These are phyloP conservation scores for Oreochromis spilurus DNA, from an alignment of 2,113 vertebrate genomes.

Conservation along the genomic window DNA sequence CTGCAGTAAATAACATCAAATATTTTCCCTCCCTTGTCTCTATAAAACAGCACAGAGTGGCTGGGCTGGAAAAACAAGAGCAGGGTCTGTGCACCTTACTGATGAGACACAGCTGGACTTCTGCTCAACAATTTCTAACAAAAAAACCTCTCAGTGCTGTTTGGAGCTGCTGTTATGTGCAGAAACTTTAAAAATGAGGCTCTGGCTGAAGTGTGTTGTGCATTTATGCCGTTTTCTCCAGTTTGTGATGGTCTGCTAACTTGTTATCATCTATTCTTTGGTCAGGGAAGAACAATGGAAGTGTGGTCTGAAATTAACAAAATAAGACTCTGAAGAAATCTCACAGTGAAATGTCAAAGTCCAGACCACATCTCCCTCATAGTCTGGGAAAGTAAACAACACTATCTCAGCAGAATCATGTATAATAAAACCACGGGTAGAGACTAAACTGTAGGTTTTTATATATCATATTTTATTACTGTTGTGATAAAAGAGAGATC, in stretches of 20 bases:
- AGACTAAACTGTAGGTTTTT: background rate
- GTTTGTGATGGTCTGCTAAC: background rate
- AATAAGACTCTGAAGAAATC: background rate
- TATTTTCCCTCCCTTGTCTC: background rate
- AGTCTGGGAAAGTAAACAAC: background rate
- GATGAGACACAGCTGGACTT: background rate
- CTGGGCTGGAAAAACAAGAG: background rate
- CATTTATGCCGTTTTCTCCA: background rate
- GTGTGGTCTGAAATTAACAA: background rate
- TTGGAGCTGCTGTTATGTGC: background rate
- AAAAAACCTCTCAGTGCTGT: background rate
- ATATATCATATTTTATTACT: background rate
- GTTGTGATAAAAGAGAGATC: background rate
- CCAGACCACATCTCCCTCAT: background rate
- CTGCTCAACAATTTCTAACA: background rate
- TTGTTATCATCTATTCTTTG: background rate
- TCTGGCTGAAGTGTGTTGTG: background rate
- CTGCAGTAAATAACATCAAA: background rate
- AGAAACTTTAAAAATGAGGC: background rate
- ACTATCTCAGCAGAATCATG: background rate
- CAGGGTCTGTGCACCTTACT: background rate
- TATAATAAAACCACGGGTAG: constrained; percentile 8
- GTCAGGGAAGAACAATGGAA: background rate
- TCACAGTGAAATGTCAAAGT: background rate
- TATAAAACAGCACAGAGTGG: background rate